Evolutionary conservation across 2,888 invertebrate species (phyloP).

Genomic region (Aphidius colemani): DNA sequence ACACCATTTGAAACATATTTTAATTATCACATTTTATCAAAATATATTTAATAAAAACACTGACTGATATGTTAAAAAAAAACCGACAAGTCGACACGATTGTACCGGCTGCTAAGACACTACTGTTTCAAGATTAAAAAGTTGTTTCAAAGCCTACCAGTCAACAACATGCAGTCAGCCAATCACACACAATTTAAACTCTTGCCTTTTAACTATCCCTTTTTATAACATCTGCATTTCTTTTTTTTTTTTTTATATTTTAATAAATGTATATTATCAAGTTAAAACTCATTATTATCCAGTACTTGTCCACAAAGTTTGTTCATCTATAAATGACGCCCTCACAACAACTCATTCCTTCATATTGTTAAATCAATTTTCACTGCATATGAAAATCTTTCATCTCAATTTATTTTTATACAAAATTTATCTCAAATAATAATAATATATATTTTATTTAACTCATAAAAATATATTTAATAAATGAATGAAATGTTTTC

Average conservation of each 20-base stretch:
- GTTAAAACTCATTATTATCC: too few species aligned
- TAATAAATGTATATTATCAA: too few species aligned
- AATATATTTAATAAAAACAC: neutral
- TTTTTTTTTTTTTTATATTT: neutral
- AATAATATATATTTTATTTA: too few species aligned
- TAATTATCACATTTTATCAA: neutral
- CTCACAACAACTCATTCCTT: slow-evolving; percentile 24
- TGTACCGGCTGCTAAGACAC: slow-evolving; percentile 45
- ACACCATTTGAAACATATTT: neutral
- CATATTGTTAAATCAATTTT: slow-evolving; percentile 24
- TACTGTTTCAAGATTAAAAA: slow-evolving; percentile 41
- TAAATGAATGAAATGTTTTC: too few species aligned
- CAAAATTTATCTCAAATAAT: too few species aligned
- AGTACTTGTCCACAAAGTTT: slow-evolving; percentile 8
- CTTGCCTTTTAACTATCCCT: slow-evolving; percentile 18
- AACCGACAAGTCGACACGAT: slow-evolving; percentile 38
- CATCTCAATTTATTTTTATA: neutral
- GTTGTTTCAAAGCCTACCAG: slow-evolving; percentile 18
- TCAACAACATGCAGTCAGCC: neutral
- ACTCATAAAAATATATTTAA: too few species aligned
- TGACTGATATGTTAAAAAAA: neutral
- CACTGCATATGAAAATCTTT: neutral
- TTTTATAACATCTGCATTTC: slow-evolving; percentile 20
- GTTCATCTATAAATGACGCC: slow-evolving; percentile 19
- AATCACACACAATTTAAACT: neutral